Evolutionary conservation across 2,113 vertebrate species (phyloP).

Genomic region (Rhabdomys dilectus): DNA sequence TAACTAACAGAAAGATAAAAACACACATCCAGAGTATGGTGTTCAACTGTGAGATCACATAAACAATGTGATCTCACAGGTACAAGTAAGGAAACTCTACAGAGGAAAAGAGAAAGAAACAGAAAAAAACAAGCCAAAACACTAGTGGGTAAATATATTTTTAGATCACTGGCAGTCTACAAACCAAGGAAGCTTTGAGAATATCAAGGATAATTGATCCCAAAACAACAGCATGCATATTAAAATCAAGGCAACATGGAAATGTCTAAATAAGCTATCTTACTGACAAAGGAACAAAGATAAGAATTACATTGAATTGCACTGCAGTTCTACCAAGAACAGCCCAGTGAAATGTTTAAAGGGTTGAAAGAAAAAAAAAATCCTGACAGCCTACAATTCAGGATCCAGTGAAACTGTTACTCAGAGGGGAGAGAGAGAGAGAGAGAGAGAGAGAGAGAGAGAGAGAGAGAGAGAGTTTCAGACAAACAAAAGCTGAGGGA

Average conservation of each 20-base stretch:
- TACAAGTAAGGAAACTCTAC: not conserved
- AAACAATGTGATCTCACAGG: not conserved
- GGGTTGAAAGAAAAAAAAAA: not conserved
- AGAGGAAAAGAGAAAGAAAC: not conserved
- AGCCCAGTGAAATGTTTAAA: not conserved
- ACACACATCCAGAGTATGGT: not conserved
- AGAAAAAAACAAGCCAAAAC: not conserved
- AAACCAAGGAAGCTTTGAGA: not conserved
- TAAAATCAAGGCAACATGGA: not conserved
- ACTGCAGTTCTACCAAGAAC: not conserved
- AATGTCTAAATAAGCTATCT: not conserved
- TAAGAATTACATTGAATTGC: not conserved
- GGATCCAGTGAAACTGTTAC: not conserved
- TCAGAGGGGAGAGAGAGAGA: not conserved
- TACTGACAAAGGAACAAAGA: not conserved
- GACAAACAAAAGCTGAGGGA: not conserved
- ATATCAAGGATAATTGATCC: not conserved
- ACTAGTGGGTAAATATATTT: not conserved
- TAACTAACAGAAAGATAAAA: not conserved
- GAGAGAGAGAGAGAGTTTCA: not conserved
- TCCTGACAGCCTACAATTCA: not conserved
- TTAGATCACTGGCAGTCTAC: not conserved
- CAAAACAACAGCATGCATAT: not conserved
- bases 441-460: not conserved
- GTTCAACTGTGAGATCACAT: not conserved